Evolutionary conservation across 2,797 vertebrate species (phyloP).

Genomic region (Sebastolobus alascanus): DNA sequence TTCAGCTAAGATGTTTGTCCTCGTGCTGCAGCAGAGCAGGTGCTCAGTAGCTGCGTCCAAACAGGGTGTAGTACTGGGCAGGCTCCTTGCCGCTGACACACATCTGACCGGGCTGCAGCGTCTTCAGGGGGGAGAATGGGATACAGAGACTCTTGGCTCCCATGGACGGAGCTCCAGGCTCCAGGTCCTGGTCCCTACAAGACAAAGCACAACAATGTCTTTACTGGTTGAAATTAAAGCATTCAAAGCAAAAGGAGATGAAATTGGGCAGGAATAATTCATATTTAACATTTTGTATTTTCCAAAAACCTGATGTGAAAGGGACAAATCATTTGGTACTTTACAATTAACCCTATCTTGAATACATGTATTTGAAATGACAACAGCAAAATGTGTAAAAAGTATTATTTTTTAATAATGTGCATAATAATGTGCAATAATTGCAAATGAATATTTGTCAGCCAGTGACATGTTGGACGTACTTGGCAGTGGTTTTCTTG

Average conservation of each 20-base stretch:
- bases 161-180: slow-evolving; percentile 97
- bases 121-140: slow-evolving; percentile 92
- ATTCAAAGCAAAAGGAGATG: background rate
- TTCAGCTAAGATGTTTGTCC: slow-evolving; percentile 18
- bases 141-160: slow-evolving; percentile 98
- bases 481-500: slow-evolving; percentile 98
- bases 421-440: too few species aligned
- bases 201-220: slow-evolving; percentile 7
- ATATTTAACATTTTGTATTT: background rate
- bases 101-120: slow-evolving; percentile 87
- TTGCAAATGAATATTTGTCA: background rate
- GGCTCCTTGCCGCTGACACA: slow-evolving; percentile 92
- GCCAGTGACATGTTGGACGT: slow-evolving; percentile 42
- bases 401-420: background rate
- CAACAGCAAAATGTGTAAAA: background rate
- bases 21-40: slow-evolving; percentile 1
- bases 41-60: slow-evolving; percentile 95
- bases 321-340: background rate
- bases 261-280: background rate
- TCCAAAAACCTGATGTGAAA: background rate
- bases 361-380: background rate
- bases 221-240: background rate
- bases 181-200: slow-evolving; percentile 95
- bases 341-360: background rate
- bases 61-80: slow-evolving; percentile 96